These are phyloP conservation scores for Linnaemya tessellans DNA, from an alignment of 2,888 invertebrate species.

Conservation along the genomic window DNA sequence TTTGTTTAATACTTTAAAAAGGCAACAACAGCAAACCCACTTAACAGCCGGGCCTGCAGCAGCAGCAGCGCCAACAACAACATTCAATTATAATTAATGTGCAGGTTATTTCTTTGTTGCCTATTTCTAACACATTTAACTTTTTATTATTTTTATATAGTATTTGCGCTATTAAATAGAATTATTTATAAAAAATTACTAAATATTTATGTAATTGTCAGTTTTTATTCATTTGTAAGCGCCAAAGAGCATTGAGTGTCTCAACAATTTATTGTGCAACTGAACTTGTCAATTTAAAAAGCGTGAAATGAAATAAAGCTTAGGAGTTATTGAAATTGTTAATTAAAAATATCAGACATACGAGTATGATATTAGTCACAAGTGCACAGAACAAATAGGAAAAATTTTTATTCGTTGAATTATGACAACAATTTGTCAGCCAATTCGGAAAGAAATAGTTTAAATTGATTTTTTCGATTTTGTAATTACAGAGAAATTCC, in stretches of 20 bases:
- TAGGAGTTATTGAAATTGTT: neutral
- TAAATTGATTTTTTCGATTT: too few species aligned
- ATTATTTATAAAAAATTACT: conserved; percentile 30
- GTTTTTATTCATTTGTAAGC: conserved; percentile 23
- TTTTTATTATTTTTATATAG: conserved; percentile 6
- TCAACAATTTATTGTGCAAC: neutral
- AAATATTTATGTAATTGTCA: neutral
- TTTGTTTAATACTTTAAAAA: conserved; percentile 15
- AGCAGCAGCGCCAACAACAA: neutral
- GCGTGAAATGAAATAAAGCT: conserved; percentile 9
- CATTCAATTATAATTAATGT: conserved; percentile 31
- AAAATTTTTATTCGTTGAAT: too few species aligned
- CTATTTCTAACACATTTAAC: conserved; percentile 25
- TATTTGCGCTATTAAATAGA: conserved; percentile 9
- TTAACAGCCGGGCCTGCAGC: neutral
- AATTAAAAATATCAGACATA: too few species aligned
- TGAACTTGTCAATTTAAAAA: conserved; percentile 27
- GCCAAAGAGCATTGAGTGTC: conserved; percentile 9
- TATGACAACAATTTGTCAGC: too few species aligned
- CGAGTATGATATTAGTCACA: too few species aligned
- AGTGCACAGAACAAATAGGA: too few species aligned
- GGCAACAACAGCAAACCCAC: conserved; percentile 25
- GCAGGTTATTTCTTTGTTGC: neutral
- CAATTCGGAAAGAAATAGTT: too few species aligned
- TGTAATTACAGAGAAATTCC: too few species aligned